A percentile compares a stretch with the other conserved stretches of the same genome.
phyloP scores from a whole-genome alignment of 2,888 invertebrate species.

The Rotaria macrura region DNA sequence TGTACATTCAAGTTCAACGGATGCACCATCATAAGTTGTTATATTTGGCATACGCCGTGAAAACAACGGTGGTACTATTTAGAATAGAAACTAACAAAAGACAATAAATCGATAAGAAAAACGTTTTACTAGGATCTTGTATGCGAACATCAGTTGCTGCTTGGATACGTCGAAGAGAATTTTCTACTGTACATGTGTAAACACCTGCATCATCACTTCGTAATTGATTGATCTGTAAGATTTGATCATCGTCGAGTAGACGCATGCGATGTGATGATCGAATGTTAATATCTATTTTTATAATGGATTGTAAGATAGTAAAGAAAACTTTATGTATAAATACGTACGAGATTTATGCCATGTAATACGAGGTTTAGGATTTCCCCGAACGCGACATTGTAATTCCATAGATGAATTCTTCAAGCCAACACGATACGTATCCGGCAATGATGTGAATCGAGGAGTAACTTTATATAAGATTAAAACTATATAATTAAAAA shows the following conservation, averaged over 20 bases:
- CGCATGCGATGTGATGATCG: not conserved
- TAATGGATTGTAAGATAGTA: not conserved
- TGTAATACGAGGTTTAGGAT: constrained; percentile 21
- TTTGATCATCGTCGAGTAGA: constrained; percentile 23
- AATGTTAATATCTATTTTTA: not conserved
- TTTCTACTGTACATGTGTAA: constrained; percentile 24
- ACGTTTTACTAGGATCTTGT: constrained; percentile 12
- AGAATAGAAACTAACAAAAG: not conserved
- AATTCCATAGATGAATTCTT: constrained; percentile 24
- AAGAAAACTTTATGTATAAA: not conserved
- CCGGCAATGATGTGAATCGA: not conserved
- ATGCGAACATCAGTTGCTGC: not conserved
- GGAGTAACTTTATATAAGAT: not conserved
- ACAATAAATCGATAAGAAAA: not conserved
- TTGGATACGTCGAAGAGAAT: constrained; percentile 14
- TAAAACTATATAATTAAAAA: not conserved
- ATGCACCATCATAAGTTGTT: constrained; percentile 25
- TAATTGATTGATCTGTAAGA: constrained; percentile 21
- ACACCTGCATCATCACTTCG: constrained; percentile 15
- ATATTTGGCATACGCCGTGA: constrained; percentile 30
- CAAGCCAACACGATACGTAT: not conserved
- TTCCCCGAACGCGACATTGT: constrained; percentile 23
- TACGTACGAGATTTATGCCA: constrained; percentile 29
- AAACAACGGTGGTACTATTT: constrained; percentile 24
- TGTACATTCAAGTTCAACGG: constrained; percentile 24